phyloP scores from a whole-genome alignment of 2,113 vertebrate species.

The Myotis davidii region DNA sequence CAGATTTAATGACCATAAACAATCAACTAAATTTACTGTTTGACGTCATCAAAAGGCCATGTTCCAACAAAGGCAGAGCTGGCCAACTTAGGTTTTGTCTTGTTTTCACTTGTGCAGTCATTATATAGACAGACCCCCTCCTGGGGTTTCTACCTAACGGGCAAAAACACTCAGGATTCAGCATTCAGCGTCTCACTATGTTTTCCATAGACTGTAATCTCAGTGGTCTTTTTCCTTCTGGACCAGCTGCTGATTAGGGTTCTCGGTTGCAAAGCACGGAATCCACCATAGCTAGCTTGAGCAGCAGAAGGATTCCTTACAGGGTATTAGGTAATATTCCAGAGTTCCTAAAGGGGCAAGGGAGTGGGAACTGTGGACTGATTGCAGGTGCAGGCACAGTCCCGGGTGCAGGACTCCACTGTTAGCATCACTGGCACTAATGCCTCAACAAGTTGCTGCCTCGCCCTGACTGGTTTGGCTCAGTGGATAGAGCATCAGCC shows the following conservation, averaged over 20 bases:
- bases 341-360: not conserved
- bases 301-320: not conserved
- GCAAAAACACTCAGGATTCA: not conserved
- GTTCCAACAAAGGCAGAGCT: not conserved
- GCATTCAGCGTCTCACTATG: not conserved
- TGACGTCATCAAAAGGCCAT: not conserved
- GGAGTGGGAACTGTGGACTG: not conserved
- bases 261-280: not conserved
- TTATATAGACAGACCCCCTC: not conserved
- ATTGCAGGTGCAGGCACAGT: not conserved
- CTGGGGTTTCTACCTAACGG: not conserved
- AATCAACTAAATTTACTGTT: not conserved
- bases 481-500: no score
- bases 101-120: not conserved
- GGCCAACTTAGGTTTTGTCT: not conserved
- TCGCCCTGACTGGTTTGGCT: no score
- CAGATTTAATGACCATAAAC: slow-evolving; percentile 4
- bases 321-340: not conserved
- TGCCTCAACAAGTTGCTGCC: not conserved
- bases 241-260: not conserved
- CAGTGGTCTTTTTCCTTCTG: not conserved
- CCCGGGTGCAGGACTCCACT: not conserved
- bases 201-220: not conserved
- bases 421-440: fast-evolving
- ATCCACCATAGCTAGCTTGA: not conserved